phyloP scores from a whole-genome alignment of 64 coral and sea anemone genomes.

The Actinia equina region DNA sequence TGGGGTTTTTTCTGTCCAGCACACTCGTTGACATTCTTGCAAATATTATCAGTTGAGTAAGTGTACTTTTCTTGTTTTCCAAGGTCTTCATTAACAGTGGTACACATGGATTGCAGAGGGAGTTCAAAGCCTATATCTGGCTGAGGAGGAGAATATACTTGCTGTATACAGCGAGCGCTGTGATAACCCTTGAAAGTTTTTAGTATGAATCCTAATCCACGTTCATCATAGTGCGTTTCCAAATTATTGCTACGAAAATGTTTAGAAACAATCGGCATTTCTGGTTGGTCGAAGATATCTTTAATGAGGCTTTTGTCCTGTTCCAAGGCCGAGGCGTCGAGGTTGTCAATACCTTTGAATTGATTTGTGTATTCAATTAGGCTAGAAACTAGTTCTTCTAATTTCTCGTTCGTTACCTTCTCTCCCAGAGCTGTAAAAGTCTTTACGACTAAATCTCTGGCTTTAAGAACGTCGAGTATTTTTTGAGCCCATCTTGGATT shows the following conservation, averaged over 20 bases:
- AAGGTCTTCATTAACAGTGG: conserved; percentile 7
- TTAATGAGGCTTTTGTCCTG: neutral
- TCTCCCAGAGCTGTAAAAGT: neutral
- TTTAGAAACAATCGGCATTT: neutral
- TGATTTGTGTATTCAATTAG: neutral
- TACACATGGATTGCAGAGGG: conserved; percentile 21
- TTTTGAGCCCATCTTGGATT: conserved; percentile 15
- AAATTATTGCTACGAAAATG: conserved; percentile 6
- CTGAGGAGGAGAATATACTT: neutral
- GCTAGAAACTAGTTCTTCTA: neutral
- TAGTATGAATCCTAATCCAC: conserved; percentile 27
- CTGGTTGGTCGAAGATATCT: neutral
- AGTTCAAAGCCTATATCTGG: neutral
- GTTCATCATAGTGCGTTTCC: neutral
- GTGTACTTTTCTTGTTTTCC: conserved; percentile 1
- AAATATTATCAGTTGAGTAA: conserved; percentile 17
- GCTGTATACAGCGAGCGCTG: neutral
- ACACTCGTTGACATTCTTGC: conserved; percentile 26
- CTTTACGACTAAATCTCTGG: conserved; percentile 12
- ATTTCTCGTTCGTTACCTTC: neutral
- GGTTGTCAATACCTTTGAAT: conserved; percentile 14
- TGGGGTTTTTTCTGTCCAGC: conserved; percentile 5
- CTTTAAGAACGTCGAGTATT: conserved; percentile 16
- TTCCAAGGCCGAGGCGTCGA: neutral
- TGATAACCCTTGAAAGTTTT: conserved; percentile 11